phyloP scores from a whole-genome alignment of 1,140 invertebrate genomes.

The Ridgeia piscesae region DNA sequence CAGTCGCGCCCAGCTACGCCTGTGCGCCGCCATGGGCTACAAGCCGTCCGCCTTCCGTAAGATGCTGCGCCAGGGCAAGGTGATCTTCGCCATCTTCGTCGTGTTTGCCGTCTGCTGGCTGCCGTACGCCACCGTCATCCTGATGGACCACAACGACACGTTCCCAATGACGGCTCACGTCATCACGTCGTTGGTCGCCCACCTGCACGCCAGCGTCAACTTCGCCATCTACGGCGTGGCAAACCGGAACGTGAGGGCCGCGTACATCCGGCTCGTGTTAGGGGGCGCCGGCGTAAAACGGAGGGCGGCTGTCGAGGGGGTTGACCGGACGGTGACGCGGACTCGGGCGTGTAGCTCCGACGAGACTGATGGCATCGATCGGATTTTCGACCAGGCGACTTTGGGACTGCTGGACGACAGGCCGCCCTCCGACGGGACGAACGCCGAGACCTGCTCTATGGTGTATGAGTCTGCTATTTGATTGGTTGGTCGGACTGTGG shows the following conservation, averaged over 20 bases:
- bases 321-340: neutral
- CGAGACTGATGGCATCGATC: neutral
- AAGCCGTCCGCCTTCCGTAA: neutral
- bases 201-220: constrained; percentile 28
- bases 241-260: constrained; percentile 20
- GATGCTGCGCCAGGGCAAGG: constrained; percentile 4
- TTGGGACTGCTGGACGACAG: neutral
- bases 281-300: neutral
- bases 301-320: neutral
- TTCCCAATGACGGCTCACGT: constrained; percentile 20
- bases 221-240: constrained; percentile 29
- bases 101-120: constrained; percentile 25
- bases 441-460: neutral
- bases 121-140: constrained; percentile 25
- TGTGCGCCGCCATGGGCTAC: neutral
- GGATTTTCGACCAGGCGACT: neutral
- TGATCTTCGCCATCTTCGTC: constrained; percentile 28
- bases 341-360: neutral
- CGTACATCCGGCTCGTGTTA: neutral
- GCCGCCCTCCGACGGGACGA: neutral
- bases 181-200: constrained; percentile 14
- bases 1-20: neutral
- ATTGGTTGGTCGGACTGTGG: neutral
- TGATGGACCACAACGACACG: constrained; percentile 24
- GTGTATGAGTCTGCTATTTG: neutral